These are phyloP conservation scores for Melanophora roralis DNA, from an alignment of 2,888 invertebrate genomes.

Conservation along the genomic window DNA sequence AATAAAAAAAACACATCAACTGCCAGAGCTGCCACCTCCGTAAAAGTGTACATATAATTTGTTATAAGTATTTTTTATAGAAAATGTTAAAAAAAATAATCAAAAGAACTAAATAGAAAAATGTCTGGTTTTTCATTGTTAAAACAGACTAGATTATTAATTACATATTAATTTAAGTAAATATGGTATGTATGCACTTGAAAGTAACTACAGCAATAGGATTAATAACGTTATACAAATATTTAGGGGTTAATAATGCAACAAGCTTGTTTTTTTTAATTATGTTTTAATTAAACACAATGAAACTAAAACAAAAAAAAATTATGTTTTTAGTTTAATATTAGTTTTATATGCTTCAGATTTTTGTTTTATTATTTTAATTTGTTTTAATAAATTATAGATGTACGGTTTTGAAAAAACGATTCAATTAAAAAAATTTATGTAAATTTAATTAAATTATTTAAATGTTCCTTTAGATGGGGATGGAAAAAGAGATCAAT, in stretches of 20 bases:
- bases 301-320: slow-evolving; percentile 16
- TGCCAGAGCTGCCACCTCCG: slow-evolving; percentile 67
- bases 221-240: not conserved
- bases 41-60: slow-evolving; percentile 37
- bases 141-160: no score
- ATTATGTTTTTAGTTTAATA: not conserved
- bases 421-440: no score
- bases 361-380: not conserved
- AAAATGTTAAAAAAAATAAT: slow-evolving; percentile 1
- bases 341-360: slow-evolving; percentile 11
- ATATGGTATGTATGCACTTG: not conserved
- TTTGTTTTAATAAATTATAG: not conserved
- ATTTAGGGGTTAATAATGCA: slow-evolving; percentile 26
- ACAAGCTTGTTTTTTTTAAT: slow-evolving; percentile 5
- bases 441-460: no score
- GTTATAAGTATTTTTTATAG: slow-evolving; percentile 34
- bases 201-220: not conserved
- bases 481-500: not conserved
- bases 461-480: not conserved
- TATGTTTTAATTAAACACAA: slow-evolving; percentile 2
- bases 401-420: no score
- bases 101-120: not conserved
- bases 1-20: slow-evolving; percentile 52
- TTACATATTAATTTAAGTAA: no score
- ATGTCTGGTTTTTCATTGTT: no score